A percentile compares a stretch with the other conserved stretches of the same genome.
Conservation (phyloP, 2,113 vertebrate species). For the Neodon shergylaensis region DNA sequence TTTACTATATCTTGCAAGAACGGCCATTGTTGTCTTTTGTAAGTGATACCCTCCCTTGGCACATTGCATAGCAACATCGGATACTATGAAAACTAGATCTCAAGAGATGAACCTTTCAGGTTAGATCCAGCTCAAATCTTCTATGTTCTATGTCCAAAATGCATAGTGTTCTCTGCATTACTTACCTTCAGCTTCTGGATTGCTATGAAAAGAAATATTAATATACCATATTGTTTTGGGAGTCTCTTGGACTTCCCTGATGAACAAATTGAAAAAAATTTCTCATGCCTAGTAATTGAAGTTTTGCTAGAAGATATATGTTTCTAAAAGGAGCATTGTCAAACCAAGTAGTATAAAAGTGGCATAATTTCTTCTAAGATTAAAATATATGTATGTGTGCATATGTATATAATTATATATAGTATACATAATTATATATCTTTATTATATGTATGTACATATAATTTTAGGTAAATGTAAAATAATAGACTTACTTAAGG, state of each 20-base stretch:
- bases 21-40: background rate
- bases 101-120: background rate
- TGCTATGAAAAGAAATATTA: background rate
- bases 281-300: background rate
- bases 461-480: background rate
- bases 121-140: background rate
- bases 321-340: background rate
- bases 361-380: background rate
- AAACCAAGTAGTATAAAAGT: background rate
- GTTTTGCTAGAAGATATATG: background rate
- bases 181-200: background rate
- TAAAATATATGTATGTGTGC: background rate
- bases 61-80: background rate
- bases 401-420: background rate
- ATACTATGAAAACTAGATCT: background rate
- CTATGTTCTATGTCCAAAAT: background rate
- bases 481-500: background rate
- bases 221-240: background rate
- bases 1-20: background rate
- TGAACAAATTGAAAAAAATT: background rate
- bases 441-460: background rate
- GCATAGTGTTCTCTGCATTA: background rate
- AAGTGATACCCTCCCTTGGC: background rate
- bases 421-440: background rate
- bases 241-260: background rate